These are phyloP conservation scores for Idaea dimidiata DNA, from an alignment of 2,888 invertebrate genomes.

Conservation along the genomic window DNA sequence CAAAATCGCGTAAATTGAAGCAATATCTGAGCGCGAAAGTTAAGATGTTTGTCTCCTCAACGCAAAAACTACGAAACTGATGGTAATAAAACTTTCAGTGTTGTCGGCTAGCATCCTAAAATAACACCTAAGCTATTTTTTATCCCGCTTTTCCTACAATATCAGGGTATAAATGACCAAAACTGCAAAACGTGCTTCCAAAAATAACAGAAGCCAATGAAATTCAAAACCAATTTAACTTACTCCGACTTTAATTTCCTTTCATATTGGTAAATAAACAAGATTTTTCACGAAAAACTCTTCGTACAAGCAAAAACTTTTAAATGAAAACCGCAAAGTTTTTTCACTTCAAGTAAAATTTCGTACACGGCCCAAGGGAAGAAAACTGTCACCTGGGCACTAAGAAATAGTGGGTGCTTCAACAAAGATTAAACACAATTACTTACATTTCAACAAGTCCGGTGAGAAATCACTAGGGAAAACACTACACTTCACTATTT, in stretches of 20 bases:
- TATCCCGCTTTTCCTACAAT: too few species aligned
- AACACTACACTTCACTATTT: constrained; percentile 15
- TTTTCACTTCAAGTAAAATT: neutral
- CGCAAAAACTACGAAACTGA: too few species aligned
- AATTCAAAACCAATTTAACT: too few species aligned
- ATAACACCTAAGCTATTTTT: too few species aligned
- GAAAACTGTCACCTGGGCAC: neutral
- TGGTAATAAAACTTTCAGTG: too few species aligned
- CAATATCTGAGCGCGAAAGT: too few species aligned
- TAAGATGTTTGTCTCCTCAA: too few species aligned
- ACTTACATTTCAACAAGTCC: constrained; percentile 18
- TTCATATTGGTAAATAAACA: neutral
- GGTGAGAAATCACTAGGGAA: neutral
- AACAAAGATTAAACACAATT: neutral
- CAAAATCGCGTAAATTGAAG: too few species aligned
- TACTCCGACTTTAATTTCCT: neutral
- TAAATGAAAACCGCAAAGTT: neutral
- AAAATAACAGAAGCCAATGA: too few species aligned
- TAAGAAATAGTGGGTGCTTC: neutral
- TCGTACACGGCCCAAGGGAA: neutral
- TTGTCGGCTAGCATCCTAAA: too few species aligned
- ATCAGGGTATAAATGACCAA: too few species aligned
- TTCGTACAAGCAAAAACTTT: neutral
- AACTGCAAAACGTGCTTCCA: too few species aligned
- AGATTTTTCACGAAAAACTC: neutral